A percentile compares a stretch with the other conserved stretches of the same genome.
Evolutionary conservation across 2,888 invertebrate species (phyloP).

Genomic region (Metacarcinus magister): DNA sequence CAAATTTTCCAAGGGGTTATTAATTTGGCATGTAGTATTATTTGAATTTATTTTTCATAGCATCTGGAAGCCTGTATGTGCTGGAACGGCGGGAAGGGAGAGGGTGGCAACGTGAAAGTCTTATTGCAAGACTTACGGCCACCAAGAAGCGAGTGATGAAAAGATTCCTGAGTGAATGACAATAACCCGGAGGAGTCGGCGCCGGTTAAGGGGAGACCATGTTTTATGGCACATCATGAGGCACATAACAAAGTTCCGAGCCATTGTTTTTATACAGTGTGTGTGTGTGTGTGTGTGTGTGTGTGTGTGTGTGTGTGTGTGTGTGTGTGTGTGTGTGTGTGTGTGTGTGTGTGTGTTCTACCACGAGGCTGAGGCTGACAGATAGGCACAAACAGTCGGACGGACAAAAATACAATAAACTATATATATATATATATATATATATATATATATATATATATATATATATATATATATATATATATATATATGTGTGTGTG

Average conservation of each 20-base stretch:
- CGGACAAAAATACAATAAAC: too few relatives aligned
- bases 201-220: not conserved
- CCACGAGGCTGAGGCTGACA: too few relatives aligned
- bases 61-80: not conserved
- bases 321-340: not conserved
- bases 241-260: not conserved
- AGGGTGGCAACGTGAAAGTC: not conserved
- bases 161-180: constrained; percentile 57
- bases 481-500: not conserved
- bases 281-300: not conserved
- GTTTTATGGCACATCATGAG: not conserved
- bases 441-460: constrained; percentile 43
- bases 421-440: not conserved
- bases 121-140: not conserved
- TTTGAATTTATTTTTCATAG: not conserved
- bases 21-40: not conserved
- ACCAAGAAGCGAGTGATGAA: constrained; percentile 43
- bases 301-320: not conserved
- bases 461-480: constrained; percentile 39
- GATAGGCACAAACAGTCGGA: too few relatives aligned
- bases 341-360: not conserved
- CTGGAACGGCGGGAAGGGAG: not conserved
- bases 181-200: constrained; percentile 27
- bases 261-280: not conserved
- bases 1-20: not conserved